Evolutionary conservation across 1,140 invertebrate genomes (phyloP), one percentile per base, ranked within the genome.

Genomic region (Acromyrmex charruanus): DNA sequence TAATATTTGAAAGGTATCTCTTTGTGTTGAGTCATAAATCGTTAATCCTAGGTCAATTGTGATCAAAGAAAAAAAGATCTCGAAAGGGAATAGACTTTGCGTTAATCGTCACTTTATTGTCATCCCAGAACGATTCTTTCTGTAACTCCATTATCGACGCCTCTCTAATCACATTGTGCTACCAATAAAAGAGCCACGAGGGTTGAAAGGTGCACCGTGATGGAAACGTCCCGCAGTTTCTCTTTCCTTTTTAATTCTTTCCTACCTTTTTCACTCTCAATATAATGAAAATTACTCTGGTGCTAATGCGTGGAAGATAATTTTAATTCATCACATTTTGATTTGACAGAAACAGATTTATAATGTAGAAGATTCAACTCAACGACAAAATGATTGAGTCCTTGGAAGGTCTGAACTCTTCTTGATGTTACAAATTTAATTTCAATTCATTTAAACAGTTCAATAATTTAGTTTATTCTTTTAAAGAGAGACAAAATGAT

Each of bases 21-120:
- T 28, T 39, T 59, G 5, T 3, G 16, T 35, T 35, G 51, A 59
- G 5, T 74, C 35, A 58, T 72, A 72, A 74, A 25, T 35, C 80
- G 69, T 75, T 63, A 51, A 39, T 72, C 6, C 18, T 49, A 21
- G 69, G 16, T 84, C 35, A 55, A 82, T 69, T 81, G 66, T 69
- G 28, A 82, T 44, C 9, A 53, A 61, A 2, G 25, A 31, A 84
- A 84, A 82, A 61, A 82, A 61, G 59, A 35, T 79, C 49, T 79
- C 59, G 9, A 79, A 85, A 58, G 61, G 21, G 82, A 44, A 49
- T 61, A 51, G 25, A 39, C 49, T 80, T 68, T 71, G 75, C 65
- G 61, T 88, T 88, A 85, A 89, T 88, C 79, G 86, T 74, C 65
- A 16, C 51, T 89, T 89, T 88, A 89, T 88, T 85, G 80, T 77